A percentile compares a stretch with the other conserved stretches of the same genome.
Conservation (phyloP, 2,888 invertebrate species). For the Oligia strigilis region DNA sequence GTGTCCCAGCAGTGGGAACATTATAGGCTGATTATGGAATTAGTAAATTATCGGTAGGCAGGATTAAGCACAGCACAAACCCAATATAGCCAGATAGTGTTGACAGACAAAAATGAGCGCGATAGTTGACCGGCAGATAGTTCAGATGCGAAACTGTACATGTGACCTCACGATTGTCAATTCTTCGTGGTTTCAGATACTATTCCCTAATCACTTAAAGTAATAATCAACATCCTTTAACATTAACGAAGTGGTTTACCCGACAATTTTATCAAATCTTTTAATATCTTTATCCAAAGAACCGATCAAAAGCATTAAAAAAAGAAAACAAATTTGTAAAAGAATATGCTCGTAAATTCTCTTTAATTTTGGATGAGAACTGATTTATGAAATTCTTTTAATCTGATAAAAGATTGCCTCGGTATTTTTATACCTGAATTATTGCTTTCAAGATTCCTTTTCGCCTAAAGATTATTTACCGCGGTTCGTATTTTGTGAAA, state of each 20-base stretch:
- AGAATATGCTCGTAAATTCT: conserved; percentile 66
- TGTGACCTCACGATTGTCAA: conserved; percentile 38
- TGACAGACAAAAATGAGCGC: conserved; percentile 33
- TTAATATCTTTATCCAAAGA: neutral
- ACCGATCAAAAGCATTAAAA: neutral
- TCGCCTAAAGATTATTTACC: conserved; percentile 56
- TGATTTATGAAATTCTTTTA: conserved; percentile 69
- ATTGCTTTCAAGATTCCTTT: conserved; percentile 56
- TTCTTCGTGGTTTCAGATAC: neutral
- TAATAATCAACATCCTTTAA: neutral
- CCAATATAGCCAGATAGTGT: neutral
- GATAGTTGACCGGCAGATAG: conserved; percentile 54
- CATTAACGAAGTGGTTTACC: neutral
- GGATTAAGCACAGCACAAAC: neutral
- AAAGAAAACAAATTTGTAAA: conserved; percentile 58
- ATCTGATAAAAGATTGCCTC: conserved; percentile 68
- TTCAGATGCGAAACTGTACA: conserved; percentile 42
- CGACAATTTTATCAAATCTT: neutral
- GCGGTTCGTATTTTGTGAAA: conserved; percentile 20
- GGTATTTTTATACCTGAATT: conserved; percentile 66
- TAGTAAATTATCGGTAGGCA: too few relatives aligned
- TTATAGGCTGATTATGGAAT: neutral
- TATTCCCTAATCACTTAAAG: neutral
- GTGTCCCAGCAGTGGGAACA: too few relatives aligned
- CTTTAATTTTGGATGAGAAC: conserved; percentile 56